Evolutionary conservation across 2,797 vertebrate species (phyloP).

Genomic region (Epinephelus malabaricus): DNA sequence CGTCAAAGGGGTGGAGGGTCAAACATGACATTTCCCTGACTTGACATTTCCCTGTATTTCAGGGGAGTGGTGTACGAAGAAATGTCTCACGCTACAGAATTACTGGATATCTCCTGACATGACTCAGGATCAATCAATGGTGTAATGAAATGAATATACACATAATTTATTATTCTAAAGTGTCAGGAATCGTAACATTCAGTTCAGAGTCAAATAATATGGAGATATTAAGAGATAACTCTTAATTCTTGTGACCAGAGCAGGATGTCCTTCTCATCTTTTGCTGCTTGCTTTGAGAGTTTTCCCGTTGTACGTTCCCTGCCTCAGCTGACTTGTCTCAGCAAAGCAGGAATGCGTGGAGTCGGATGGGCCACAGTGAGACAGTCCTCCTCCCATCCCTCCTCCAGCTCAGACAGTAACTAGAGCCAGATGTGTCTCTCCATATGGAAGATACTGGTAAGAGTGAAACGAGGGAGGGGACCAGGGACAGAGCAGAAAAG

Average conservation of each 20-base stretch:
- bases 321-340: constrained; percentile 33
- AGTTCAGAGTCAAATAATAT: neutral
- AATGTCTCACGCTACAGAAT: neutral
- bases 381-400: constrained; percentile 38
- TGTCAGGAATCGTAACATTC: neutral
- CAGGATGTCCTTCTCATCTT: neutral
- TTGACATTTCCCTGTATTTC: no score
- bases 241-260: neutral
- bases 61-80: neutral
- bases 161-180: no score
- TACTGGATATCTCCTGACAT: neutral
- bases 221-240: neutral
- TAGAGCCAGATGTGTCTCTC: constrained; percentile 64
- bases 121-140: neutral
- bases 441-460: constrained; percentile 18
- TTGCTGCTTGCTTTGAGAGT: neutral
- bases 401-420: constrained; percentile 48
- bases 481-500: neutral
- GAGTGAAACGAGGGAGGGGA: neutral
- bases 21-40: no score
- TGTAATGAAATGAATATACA: no score
- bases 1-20: neutral
- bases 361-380: constrained; percentile 39
- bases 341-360: constrained; percentile 65
- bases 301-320: constrained; percentile 16